Base-by-base conservation (phyloP, 1,140 invertebrate genomes). In the Marisa cornuarietis region DNA sequence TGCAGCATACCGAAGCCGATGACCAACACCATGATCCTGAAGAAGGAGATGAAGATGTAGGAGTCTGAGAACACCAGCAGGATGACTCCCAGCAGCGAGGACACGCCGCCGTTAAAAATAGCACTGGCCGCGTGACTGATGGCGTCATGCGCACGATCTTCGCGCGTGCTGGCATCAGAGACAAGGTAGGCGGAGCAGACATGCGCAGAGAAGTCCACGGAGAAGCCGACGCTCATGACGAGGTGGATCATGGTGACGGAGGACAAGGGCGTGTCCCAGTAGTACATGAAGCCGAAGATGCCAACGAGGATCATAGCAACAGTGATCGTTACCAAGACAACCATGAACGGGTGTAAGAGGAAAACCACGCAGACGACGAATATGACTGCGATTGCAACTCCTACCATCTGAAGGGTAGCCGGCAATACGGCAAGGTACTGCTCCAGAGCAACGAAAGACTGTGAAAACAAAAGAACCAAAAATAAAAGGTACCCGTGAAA, bases 191-290 rank as follows among this genome's bases (percentile, higher is more conserved):
- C 96, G 87, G 99, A 98, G 83, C 96, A 98, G 69, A 99, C 98
- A 87, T 99, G 98, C 9, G 97, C 97, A 0, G 96, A 97, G 89
- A 98, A 99, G 95, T 99, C 98, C 0, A 99, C 97, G 6, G 96
- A 98, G 91, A 99, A 99, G 63, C 98, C 98, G 52, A 99, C 98
- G 87, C 97, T 98, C 97, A 99, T 99, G 69, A 99, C 98, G 2
- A 99, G 92, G 87, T 99, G 99, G 63, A 99, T 99, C 97, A 99
- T 99, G 0, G 97, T 99, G 85, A 99, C 98, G 9, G 97, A 97
- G 89, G 99, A 98, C 61, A 99, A 91, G 87, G 96, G 97, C 0
- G 99, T 96, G 83, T 95, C 94, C 97, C 98, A 99, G 0, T 98
- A 92, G 0, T 97, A 95, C 96, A 99, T 98, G 91, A 98, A 98